Percentiles rank a stretch among this genome's conserved stretches.
Evolutionary conservation across 2,113 vertebrate species (phyloP).

Genomic region (Nanorana parkeri): DNA sequence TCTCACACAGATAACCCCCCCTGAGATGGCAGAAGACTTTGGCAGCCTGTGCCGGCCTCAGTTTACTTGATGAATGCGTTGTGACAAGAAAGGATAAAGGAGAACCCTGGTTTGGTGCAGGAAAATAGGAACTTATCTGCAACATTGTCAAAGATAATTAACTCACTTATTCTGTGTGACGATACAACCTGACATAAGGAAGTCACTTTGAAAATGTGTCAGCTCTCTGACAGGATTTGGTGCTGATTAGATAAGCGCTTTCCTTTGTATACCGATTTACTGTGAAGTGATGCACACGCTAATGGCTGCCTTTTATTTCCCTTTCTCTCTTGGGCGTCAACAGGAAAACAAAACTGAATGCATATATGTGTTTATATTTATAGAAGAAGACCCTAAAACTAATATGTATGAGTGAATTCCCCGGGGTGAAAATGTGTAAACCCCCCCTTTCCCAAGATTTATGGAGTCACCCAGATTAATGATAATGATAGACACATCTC

Average conservation of each 20-base stretch:
- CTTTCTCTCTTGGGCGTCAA: too few species aligned
- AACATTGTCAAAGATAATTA: slow-evolving; percentile 97
- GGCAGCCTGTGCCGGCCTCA: slow-evolving; percentile 80
- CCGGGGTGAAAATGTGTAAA: too few species aligned
- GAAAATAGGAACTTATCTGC: slow-evolving; percentile 93
- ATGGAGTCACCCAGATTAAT: too few species aligned
- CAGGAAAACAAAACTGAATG: too few species aligned
- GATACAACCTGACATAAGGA: slow-evolving; percentile 92
- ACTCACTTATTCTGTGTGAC: slow-evolving; percentile 83
- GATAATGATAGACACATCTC: too few species aligned
- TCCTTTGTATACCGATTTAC: slow-evolving; percentile 19
- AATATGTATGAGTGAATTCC: too few species aligned
- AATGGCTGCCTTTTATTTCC: neutral
- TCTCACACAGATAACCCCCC: slow-evolving; percentile 82
- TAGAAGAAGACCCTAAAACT: too few species aligned
- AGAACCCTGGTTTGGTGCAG: slow-evolving; percentile 81
- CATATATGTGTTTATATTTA: too few species aligned
- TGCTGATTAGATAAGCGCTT: slow-evolving; percentile 88
- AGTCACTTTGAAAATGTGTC: slow-evolving; percentile 90
- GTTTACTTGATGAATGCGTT: slow-evolving; percentile 90
- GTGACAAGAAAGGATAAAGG: slow-evolving; percentile 83
- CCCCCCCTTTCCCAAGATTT: too few species aligned
- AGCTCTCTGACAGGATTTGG: slow-evolving; percentile 86
- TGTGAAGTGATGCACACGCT: slow-evolving; percentile 18
- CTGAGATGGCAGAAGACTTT: slow-evolving; percentile 77